Evolutionary conservation across 2,888 invertebrate species (phyloP), one percentile per base, ranked within the genome.

Genomic region (Tinea trinotella): DNA sequence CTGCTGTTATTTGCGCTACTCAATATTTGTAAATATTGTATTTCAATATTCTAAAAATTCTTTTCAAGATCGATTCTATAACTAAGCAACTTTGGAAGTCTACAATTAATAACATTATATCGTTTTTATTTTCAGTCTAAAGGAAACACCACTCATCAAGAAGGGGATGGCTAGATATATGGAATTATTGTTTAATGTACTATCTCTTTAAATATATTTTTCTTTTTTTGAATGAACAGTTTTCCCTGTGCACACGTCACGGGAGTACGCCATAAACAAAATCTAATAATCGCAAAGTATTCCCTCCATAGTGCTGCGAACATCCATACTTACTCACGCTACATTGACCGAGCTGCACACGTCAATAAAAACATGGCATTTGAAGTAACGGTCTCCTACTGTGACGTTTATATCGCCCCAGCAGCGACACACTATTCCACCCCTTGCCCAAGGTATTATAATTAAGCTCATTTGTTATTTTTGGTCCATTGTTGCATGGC

Each of bases 381-480:
- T 13, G 24, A 17, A 52, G 34, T 7, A 19, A 52, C 15, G 18
- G 52, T 20, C 34, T 18, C 53, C 56, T 52, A 44, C 35, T 12
- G 20, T 55, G 48, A 20, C 12, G 52, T 22, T 12, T 19, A 3
- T 12, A 19, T 12, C 52, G 30, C 30, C 34, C 34, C 52, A 52
- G 34, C 34, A 35, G 53, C 44, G 17, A 1, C 71, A 74, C 78
- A 72, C 71, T 71, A 66, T 3, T 6, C 12, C 66, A 66, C 71
- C 74, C 78, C 73, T 71, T 71, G 66, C 70, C 70, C 61, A 69
- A 81, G 77, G 80, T 80, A 80, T 79, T 79, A 75, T 75, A 82
- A 83, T 84, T 80, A 81, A 79, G 82, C 76, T 75, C 79, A 80
- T 83, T 83, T 80, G 81, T 80, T 74, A 70, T 74, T 70, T 71